Evolutionary conservation across 2,797 vertebrate genomes (phyloP).

Genomic region (Falco novaeseelandiae): DNA sequence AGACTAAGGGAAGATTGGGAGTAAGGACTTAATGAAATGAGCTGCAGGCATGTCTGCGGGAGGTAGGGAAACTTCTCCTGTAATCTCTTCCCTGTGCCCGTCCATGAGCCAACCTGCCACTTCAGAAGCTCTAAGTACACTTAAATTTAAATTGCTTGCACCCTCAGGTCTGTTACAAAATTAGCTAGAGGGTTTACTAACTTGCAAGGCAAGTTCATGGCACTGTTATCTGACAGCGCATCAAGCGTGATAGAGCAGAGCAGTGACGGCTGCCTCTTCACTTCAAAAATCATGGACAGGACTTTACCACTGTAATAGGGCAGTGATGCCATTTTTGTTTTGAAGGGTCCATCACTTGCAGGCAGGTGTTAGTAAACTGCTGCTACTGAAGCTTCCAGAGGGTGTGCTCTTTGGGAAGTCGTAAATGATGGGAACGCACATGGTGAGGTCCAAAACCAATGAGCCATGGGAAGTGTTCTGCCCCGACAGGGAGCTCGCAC

Average conservation of each 20-base stretch:
- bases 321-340: background rate
- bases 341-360: background rate
- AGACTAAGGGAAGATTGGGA: background rate
- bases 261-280: background rate
- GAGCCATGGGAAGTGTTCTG: background rate
- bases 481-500: fast-evolving
- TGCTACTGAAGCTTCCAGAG: background rate
- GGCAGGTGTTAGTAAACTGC: background rate
- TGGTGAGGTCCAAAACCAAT: background rate
- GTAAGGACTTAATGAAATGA: background rate
- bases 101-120: background rate
- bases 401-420: background rate
- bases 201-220: background rate
- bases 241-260: background rate
- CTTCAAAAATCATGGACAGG: background rate
- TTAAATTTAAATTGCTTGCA: background rate
- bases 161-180: background rate
- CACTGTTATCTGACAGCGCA: background rate
- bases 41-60: background rate
- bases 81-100: background rate
- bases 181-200: background rate
- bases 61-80: background rate
- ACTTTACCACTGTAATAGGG: background rate
- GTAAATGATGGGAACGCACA: background rate
- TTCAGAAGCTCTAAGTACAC: background rate